A percentile compares a stretch with the other conserved stretches of the same genome.
phyloP scores from a whole-genome alignment of 1,140 invertebrate species.

The Alviniconcha marisindica region DNA sequence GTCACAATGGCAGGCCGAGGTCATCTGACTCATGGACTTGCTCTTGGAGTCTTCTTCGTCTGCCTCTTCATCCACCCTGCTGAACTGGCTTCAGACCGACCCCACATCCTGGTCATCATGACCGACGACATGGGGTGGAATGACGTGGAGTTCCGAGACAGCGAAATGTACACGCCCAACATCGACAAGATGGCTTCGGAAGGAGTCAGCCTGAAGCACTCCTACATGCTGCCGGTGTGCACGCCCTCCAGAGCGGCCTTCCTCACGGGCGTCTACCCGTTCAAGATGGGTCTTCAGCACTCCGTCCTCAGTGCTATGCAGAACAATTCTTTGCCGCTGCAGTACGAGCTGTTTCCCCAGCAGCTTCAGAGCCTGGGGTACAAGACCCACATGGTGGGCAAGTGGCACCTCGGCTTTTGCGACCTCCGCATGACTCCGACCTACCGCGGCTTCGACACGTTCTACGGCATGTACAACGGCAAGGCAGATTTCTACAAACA shows the following conservation, averaged over 20 bases:
- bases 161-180: conserved; percentile 64
- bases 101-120: no score
- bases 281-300: conserved; percentile 11
- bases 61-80: no score
- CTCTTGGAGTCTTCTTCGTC: no score
- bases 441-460: conserved; percentile 72
- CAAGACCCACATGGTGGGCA: conserved; percentile 72
- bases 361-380: conserved; percentile 67
- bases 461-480: conserved; percentile 65
- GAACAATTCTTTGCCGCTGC: conserved; percentile 58
- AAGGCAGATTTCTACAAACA: conserved; percentile 55
- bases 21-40: no score
- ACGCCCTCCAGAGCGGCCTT: conserved; percentile 49
- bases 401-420: conserved; percentile 76
- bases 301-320: background rate
- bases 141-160: conserved; percentile 65
- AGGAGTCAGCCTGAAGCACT: conserved; percentile 65
- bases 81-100: no score
- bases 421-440: conserved; percentile 68
- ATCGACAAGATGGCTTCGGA: conserved; percentile 59
- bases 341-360: conserved; percentile 67
- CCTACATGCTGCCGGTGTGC: conserved; percentile 67
- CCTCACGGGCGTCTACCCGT: conserved; percentile 21
- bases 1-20: no score
- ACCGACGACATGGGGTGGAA: conserved; percentile 53